These are phyloP conservation scores for Capreolus pygargus DNA, from an alignment of 2,113 vertebrate genomes.

Conservation along the genomic window DNA sequence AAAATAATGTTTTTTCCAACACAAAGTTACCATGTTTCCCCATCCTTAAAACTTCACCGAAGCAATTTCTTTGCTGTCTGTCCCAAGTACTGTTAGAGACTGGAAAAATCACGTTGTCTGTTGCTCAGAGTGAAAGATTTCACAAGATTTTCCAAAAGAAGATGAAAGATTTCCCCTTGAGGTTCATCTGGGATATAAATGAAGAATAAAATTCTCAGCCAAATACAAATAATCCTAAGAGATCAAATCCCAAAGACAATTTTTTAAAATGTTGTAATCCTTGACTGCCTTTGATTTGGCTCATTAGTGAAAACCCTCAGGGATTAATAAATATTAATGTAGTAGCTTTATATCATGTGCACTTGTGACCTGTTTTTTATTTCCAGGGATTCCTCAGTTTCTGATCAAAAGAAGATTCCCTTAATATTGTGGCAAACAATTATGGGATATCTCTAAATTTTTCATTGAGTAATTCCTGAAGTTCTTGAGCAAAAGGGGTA, in stretches of 20 bases:
- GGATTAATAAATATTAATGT: background rate
- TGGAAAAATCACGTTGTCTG: conserved; percentile 73
- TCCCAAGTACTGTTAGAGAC: conserved; percentile 63
- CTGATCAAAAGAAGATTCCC: background rate
- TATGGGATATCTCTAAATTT: background rate
- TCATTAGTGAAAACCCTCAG: background rate
- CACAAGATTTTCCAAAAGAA: conserved; percentile 44
- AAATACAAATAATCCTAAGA: background rate
- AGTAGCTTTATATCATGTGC: background rate
- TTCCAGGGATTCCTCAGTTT: background rate
- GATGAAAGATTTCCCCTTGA: conserved; percentile 1
- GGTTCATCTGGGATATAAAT: conserved; percentile 59
- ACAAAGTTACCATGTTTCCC: too few species aligned
- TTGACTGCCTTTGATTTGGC: background rate
- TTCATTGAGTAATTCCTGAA: background rate
- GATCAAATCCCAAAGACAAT: background rate
- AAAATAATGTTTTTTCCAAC: background rate
- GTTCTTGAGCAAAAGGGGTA: background rate
- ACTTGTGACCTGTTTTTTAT: background rate
- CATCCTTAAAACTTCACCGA: background rate
- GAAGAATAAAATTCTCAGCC: background rate
- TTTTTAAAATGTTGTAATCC: background rate
- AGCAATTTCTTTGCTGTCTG: background rate
- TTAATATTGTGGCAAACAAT: background rate
- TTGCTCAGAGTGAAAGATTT: conserved; percentile 69